Evolutionary conservation across 2,797 vertebrate species (phyloP), one percentile per base, ranked within the genome.

Genomic region (Allobates femoralis): DNA sequence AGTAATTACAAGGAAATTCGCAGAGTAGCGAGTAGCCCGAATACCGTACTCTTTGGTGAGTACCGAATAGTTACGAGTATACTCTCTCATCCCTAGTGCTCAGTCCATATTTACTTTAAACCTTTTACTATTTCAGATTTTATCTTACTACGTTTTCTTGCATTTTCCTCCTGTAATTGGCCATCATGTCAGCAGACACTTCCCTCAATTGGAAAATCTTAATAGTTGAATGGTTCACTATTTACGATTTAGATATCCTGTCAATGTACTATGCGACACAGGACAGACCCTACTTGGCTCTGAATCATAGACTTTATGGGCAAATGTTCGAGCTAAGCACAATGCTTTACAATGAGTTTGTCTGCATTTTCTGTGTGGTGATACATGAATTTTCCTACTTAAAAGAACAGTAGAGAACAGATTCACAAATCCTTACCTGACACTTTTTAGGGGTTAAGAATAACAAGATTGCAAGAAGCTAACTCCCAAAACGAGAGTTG

Each of bases 391-490:
- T 69, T 71, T 8, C 4, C 12, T 23, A 37, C 6, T 67, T 67
- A 3, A 51, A 23, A 28, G 18, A 75, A 41, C 23, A 51, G 41
- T 19, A 11, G 53, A 16, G 58, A 11, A 30, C 28, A 50, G 37
- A 18, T 26, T 60, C 55, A 19, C 1, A 85, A 53, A 85, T 55
- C 30, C 56, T 30, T 83, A 83, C 37, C 7, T 73, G 41, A 28
- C 71, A 73, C 19, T 58, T 67, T 82, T 51, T 23, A 82, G 16
- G 46, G 73, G 60, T 77, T 82, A 78, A 69, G 58, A 82, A 86
- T 32, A 78, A 77, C 46, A 85, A 41, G 50, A 56, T 69, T 78
- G 41, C 50, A 83, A 73, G 19, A 66, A 73, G 4, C 64, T 69
- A 21, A 58, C 50, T 83, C 78, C 23, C 74, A 71, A 83, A 71